Percentiles rank a stretch among this genome's conserved stretches.
Evolutionary conservation across 2,113 vertebrate genomes (phyloP).

Genomic region (Dromas ardeola): DNA sequence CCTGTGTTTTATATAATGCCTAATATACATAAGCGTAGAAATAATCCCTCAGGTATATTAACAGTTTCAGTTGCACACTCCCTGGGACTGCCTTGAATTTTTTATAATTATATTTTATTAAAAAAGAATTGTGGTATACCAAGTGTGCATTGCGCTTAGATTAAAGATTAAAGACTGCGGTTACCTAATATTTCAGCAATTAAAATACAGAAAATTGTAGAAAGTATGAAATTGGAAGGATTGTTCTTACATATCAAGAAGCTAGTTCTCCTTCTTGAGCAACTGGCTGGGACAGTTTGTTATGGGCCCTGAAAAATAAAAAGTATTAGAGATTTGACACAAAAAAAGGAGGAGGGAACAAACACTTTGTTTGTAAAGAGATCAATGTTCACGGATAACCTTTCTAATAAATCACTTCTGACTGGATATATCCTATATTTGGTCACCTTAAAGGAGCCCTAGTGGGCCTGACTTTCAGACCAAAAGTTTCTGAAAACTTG

Average conservation of each 20-base stretch:
- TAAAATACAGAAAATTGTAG: not conserved
- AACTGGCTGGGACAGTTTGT: not conserved
- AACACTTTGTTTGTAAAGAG: not conserved
- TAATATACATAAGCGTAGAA: not conserved
- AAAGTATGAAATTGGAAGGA: not conserved
- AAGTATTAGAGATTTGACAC: not conserved
- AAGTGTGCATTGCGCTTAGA: not conserved
- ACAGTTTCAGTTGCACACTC: constrained; percentile 5
- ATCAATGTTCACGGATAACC: not conserved
- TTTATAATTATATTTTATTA: constrained; percentile 25
- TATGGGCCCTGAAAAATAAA: not conserved
- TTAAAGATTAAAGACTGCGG: not conserved
- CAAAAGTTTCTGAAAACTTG: not conserved
- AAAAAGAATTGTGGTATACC: not conserved
- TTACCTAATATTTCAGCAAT: not conserved
- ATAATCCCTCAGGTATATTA: constrained; percentile 3
- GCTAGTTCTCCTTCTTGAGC: not conserved
- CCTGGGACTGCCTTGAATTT: constrained; percentile 1
- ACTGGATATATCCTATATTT: not conserved
- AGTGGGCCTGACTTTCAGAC: not conserved
- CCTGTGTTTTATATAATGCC: not conserved
- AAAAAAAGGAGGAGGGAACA: not conserved
- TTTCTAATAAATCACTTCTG: not conserved
- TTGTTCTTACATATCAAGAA: not conserved
- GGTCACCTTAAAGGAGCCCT: not conserved